Percentiles rank a stretch among this genome's conserved stretches.
phyloP scores from a whole-genome alignment of 2,888 invertebrate genomes.

The Ophioninae sp. region DNA sequence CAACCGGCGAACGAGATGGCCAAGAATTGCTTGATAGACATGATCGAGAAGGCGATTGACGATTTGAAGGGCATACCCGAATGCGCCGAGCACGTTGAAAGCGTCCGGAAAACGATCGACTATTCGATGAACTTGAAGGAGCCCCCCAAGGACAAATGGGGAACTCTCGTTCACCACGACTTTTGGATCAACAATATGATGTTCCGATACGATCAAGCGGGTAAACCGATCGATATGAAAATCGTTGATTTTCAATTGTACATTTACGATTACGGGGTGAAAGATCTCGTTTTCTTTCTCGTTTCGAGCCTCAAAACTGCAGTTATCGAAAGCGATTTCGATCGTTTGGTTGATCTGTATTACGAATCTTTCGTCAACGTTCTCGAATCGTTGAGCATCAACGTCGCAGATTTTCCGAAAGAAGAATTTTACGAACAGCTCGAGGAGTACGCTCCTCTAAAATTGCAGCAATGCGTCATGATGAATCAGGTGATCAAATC shows the following conservation, averaged over 20 bases:
- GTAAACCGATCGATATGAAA: slow-evolving; percentile 72
- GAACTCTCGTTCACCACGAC: slow-evolving; percentile 76
- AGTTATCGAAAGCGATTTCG: slow-evolving; percentile 72
- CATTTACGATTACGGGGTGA: slow-evolving; percentile 73
- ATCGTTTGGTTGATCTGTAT: slow-evolving; percentile 74
- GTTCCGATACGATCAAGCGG: slow-evolving; percentile 72
- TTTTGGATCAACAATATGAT: slow-evolving; percentile 81
- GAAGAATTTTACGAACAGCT: slow-evolving; percentile 69
- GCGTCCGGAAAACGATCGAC: slow-evolving; percentile 72
- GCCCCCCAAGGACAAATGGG: slow-evolving; percentile 67
- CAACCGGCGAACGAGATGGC: slow-evolving; percentile 68
- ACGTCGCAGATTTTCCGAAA: slow-evolving; percentile 62
- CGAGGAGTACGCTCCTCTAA: slow-evolving; percentile 71
- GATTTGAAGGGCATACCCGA: slow-evolving; percentile 70
- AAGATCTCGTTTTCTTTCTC: slow-evolving; percentile 78
- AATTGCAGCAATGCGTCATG: slow-evolving; percentile 76
- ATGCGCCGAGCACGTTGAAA: slow-evolving; percentile 67
- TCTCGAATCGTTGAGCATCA: slow-evolving; percentile 69
- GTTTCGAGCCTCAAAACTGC: slow-evolving; percentile 75
- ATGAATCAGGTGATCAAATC: slow-evolving; percentile 79
- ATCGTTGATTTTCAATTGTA: slow-evolving; percentile 79
- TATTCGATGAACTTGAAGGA: slow-evolving; percentile 48
- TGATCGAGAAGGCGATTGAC: slow-evolving; percentile 70
- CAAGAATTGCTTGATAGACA: slow-evolving; percentile 68
- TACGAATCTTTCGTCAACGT: slow-evolving; percentile 73